Conservation (phyloP, 2,888 invertebrate genomes). For the Branchellion lobata region DNA sequence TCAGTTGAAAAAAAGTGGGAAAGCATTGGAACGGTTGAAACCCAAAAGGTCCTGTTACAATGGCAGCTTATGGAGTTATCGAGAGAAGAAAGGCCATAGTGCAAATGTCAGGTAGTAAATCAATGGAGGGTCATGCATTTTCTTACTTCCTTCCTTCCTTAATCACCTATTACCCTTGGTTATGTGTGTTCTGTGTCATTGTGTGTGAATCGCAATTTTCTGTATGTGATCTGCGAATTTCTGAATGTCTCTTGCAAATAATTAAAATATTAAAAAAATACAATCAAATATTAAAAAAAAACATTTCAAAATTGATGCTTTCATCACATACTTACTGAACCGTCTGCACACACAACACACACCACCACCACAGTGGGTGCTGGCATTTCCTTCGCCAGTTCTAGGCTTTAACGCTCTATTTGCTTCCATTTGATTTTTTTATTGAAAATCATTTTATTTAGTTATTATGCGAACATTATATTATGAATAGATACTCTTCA, state of each 20-base stretch:
- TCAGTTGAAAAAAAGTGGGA: not conserved
- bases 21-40: too few relatives aligned
- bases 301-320: not conserved
- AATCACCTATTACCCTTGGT: not conserved
- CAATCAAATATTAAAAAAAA: not conserved
- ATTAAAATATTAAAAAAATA: not conserved
- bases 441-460: too few relatives aligned
- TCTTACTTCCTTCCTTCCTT: conserved; percentile 7
- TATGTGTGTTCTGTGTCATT: not conserved
- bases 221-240: too few relatives aligned
- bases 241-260: too few relatives aligned
- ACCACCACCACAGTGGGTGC: too few relatives aligned
- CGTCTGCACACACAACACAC: too few relatives aligned
- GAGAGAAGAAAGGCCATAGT: conserved; percentile 3
- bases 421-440: too few relatives aligned
- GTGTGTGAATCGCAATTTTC: not conserved
- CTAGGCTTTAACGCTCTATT: too few relatives aligned
- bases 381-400: conserved; percentile 22
- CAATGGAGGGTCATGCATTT: conserved; percentile 12
- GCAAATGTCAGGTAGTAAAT: conserved; percentile 18
- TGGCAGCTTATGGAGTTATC: not conserved
- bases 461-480: too few relatives aligned
- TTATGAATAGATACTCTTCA: too few relatives aligned
- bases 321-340: too few relatives aligned
- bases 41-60: too few relatives aligned